phyloP scores from a whole-genome alignment of 2,113 vertebrate genomes.

The Alexandromys fortis region DNA sequence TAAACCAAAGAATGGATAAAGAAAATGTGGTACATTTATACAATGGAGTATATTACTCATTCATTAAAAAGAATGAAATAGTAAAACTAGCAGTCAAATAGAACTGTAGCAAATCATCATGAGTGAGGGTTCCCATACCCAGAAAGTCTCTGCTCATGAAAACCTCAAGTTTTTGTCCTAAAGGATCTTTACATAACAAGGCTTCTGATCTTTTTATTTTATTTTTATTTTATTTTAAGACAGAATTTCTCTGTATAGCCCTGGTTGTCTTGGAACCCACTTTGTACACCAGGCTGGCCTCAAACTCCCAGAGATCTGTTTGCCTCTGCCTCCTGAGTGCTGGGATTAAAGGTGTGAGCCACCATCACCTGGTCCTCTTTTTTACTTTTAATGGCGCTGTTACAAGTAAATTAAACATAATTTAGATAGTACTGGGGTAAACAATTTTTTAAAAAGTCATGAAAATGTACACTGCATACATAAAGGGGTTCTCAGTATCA shows the following conservation, averaged over 20 bases:
- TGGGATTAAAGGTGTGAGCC: neutral
- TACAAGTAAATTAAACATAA: neutral
- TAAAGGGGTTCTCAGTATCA: neutral
- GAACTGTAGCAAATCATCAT: too few species aligned
- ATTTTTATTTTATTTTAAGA: neutral
- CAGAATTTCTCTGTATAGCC: neutral
- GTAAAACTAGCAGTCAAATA: neutral
- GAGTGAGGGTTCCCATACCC: neutral
- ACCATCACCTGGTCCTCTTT: neutral
- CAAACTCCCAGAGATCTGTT: neutral
- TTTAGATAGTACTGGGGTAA: neutral
- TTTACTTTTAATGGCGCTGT: neutral
- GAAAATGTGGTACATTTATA: too few species aligned
- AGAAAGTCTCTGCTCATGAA: neutral
- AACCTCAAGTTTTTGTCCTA: neutral
- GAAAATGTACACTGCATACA: neutral
- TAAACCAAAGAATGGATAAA: too few species aligned
- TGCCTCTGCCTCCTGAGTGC: neutral
- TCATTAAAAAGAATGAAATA: neutral
- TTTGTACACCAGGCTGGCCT: neutral
- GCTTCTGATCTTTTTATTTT: neutral
- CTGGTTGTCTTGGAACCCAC: neutral
- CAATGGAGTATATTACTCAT: too few species aligned
- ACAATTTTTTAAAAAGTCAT: neutral
- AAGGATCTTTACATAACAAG: neutral